A percentile compares a stretch with the other conserved stretches of the same genome.
Evolutionary conservation across 2,888 invertebrate genomes (phyloP).

Genomic region (Lydus trimaculatus): DNA sequence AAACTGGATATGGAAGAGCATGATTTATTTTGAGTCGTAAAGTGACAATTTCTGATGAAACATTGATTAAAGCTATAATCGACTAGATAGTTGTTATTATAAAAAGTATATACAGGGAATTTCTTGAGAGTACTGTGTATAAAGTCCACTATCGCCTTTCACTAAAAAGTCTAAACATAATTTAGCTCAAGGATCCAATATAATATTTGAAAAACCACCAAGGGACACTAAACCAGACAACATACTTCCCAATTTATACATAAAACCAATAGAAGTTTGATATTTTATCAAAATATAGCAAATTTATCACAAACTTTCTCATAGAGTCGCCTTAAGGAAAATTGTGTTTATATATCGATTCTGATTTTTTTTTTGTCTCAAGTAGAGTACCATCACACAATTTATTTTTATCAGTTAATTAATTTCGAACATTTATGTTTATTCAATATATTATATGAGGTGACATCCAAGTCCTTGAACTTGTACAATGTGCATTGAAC

Average conservation of each 20-base stretch:
- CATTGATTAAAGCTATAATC: too few species aligned
- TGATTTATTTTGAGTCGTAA: too few species aligned
- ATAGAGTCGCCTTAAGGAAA: too few species aligned
- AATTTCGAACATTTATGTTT: background rate
- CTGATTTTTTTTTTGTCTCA: background rate
- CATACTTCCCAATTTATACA: background rate
- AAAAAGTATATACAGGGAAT: too few species aligned
- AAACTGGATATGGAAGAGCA: too few species aligned
- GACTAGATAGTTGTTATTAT: too few species aligned
- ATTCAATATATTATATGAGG: background rate
- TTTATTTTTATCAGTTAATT: background rate
- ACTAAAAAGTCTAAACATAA: background rate
- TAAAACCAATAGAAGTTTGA: background rate
- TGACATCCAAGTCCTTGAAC: constrained; percentile 40
- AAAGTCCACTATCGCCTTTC: too few species aligned
- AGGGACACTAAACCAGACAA: background rate
- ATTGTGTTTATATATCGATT: too few species aligned
- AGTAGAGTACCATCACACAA: background rate
- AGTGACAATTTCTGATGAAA: too few species aligned
- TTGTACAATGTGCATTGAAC: constrained; percentile 46
- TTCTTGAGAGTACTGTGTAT: too few species aligned
- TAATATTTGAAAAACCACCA: background rate
- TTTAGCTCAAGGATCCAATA: background rate
- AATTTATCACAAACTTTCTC: too few species aligned
- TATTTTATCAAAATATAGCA: too few species aligned